Conservation (phyloP, 2,888 invertebrate genomes). For the Pyrrhia umbra region DNA sequence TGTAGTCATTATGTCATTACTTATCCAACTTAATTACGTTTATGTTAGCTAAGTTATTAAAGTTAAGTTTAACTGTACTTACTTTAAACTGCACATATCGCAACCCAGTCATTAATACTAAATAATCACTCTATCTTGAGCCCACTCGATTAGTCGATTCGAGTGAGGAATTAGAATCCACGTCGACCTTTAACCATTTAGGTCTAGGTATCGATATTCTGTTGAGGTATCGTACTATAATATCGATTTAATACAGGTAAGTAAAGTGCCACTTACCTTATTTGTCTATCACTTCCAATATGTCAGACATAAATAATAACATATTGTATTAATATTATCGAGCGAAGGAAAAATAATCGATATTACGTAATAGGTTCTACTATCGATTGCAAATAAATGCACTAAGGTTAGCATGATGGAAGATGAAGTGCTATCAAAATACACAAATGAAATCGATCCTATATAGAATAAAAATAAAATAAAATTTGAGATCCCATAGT, state of each 20-base stretch:
- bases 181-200: constrained; percentile 3
- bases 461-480: too few species aligned
- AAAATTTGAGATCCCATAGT: too few species aligned
- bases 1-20: constrained; percentile 14
- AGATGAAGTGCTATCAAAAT: too few species aligned
- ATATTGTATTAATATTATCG: constrained; percentile 34
- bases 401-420: neutral
- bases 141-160: constrained; percentile 13
- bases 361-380: neutral
- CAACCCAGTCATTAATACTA: constrained; percentile 24
- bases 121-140: constrained; percentile 15
- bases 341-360: neutral
- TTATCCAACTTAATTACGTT: constrained; percentile 3
- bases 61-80: constrained; percentile 25
- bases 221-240: neutral
- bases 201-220: neutral
- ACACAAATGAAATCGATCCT: too few species aligned
- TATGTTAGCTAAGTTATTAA: constrained; percentile 25
- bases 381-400: neutral
- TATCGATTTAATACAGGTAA: neutral
- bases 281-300: constrained; percentile 45
- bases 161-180: constrained; percentile 31
- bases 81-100: constrained; percentile 14
- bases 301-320: constrained; percentile 48
- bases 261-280: constrained; percentile 45